Evolutionary conservation across 1,140 invertebrate genomes (phyloP).

Genomic region (Neodiprion lecontei): DNA sequence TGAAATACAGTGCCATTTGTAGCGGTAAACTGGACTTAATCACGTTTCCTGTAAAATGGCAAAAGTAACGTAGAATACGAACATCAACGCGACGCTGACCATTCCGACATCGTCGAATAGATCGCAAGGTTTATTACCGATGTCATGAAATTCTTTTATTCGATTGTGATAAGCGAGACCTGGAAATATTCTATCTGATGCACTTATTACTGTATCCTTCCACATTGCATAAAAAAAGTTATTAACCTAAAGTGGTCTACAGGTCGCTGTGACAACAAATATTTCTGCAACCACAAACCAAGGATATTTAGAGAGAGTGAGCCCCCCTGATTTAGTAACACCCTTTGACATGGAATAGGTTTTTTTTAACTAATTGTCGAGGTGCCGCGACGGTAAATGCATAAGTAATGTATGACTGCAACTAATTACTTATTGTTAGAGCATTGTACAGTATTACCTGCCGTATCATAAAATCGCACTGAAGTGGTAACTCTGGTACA

Average conservation of each 20-base stretch:
- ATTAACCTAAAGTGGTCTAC: not conserved
- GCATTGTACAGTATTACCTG: no score
- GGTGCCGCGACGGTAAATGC: no score
- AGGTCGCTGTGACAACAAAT: not conserved
- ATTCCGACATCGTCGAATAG: conserved; percentile 14
- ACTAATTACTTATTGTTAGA: no score
- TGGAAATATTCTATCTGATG: conserved; percentile 62
- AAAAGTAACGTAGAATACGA: not conserved
- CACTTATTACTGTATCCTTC: conserved; percentile 52
- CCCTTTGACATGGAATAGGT: no score
- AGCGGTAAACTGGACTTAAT: conserved; percentile 74
- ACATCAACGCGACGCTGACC: no score
- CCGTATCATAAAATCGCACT: no score
- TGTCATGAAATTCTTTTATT: conserved; percentile 47
- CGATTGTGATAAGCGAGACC: conserved; percentile 48
- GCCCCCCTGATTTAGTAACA: no score
- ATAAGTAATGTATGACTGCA: no score
- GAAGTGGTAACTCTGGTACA: no score
- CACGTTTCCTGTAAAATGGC: conserved; percentile 53
- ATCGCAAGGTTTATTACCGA: conserved; percentile 36
- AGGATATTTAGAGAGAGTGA: no score
- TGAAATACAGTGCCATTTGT: conserved; percentile 85
- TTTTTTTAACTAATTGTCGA: no score
- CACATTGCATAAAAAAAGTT: conserved; percentile 31
- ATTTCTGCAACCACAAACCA: not conserved